Conservation (phyloP, 2,888 invertebrate genomes). For the Seira ritae region DNA sequence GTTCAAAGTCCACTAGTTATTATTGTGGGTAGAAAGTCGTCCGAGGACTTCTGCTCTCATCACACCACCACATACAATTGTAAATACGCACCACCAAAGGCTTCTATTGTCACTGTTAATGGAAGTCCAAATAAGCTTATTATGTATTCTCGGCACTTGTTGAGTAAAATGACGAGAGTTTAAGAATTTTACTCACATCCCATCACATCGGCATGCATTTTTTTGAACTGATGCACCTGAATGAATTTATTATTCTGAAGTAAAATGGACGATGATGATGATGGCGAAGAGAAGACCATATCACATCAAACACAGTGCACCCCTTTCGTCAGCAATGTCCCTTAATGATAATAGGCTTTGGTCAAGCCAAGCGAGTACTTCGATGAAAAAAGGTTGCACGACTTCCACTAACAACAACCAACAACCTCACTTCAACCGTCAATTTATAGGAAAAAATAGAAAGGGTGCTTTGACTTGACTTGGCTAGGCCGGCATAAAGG, state of each 20-base stretch:
- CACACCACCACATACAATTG: too few relatives aligned
- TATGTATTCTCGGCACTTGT: neutral
- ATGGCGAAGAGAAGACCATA: too few relatives aligned
- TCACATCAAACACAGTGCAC: neutral
- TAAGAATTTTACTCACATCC: constrained; percentile 1
- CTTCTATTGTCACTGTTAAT: neutral
- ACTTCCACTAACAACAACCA: neutral
- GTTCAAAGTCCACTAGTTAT: constrained; percentile 58
- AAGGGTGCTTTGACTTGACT: neutral
- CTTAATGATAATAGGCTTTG: too few relatives aligned
- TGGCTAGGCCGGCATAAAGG: neutral
- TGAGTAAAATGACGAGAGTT: neutral
- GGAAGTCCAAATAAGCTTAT: neutral
- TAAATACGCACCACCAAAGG: too few relatives aligned
- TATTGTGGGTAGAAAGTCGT: constrained; percentile 56
- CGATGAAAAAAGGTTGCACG: neutral
- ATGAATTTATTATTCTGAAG: constrained; percentile 16
- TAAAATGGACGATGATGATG: neutral
- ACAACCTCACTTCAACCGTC: constrained; percentile 7
- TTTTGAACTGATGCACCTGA: constrained; percentile 33
- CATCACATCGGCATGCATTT: neutral
- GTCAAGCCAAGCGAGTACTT: too few relatives aligned
- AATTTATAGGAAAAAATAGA: neutral
- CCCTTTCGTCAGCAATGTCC: too few relatives aligned
- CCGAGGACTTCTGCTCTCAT: constrained; percentile 36